Conservation (phyloP, 2,113 vertebrate species). For the Tetraodon nigroviridis region DNA sequence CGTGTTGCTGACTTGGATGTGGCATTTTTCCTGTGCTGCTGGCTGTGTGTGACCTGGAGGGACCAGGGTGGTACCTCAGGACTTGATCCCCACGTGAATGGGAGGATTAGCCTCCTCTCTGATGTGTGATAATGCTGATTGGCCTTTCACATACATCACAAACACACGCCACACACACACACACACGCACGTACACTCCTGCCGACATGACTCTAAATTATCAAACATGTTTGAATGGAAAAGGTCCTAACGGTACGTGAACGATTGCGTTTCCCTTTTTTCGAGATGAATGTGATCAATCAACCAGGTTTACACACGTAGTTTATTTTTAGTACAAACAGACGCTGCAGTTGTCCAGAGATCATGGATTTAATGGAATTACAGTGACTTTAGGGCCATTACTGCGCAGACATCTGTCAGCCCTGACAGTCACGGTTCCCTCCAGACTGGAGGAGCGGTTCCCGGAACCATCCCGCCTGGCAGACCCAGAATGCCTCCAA, state of each 20-base stretch:
- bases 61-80: constrained; percentile 48
- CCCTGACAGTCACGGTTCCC: no score
- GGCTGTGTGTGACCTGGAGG: constrained; percentile 10
- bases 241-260: neutral
- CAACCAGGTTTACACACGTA: no score
- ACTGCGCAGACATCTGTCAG: no score
- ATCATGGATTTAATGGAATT: no score
- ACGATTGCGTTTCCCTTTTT: no score
- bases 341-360: no score
- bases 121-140: constrained; percentile 42
- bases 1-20: constrained; percentile 1
- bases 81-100: constrained; percentile 59
- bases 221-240: neutral
- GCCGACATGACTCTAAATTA: neutral
- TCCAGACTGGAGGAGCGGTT: no score
- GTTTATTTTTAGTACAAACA: no score
- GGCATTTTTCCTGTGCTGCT: constrained; percentile 9
- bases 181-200: neutral
- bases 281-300: no score
- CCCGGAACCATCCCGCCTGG: no score
- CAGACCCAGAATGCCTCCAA: neutral
- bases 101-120: constrained; percentile 53
- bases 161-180: constrained; percentile 1
- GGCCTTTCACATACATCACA: constrained; percentile 52
- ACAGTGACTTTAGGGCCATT: no score